A percentile compares a stretch with the other conserved stretches of the same genome.
phyloP scores from a whole-genome alignment of 2,113 vertebrate genomes.

The Malaclemys terrapin region DNA sequence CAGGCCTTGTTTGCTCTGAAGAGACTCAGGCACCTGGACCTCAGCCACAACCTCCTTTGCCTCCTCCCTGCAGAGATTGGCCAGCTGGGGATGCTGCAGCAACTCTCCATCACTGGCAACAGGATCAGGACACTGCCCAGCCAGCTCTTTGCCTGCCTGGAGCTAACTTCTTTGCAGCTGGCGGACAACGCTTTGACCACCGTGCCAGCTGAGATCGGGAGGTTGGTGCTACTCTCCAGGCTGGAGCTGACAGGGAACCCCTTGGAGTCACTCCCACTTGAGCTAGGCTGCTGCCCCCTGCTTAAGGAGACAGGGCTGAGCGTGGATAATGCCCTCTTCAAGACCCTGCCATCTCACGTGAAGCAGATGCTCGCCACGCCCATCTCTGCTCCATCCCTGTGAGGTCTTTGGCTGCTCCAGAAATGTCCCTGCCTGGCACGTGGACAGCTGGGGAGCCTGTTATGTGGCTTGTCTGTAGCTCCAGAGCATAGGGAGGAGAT shows the following conservation, averaged over 20 bases:
- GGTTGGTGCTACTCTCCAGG: constrained; percentile 65
- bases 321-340: constrained; percentile 79
- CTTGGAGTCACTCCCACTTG: constrained; percentile 77
- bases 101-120: constrained; percentile 80
- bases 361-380: constrained; percentile 61
- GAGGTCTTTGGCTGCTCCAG: not conserved
- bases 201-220: constrained; percentile 64
- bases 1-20: constrained; percentile 78
- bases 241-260: constrained; percentile 81
- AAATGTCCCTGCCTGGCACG: not conserved
- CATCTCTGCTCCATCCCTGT: not conserved
- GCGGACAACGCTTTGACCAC: constrained; percentile 75
- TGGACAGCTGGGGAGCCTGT: not conserved
- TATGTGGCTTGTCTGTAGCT: not conserved
- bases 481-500: not conserved
- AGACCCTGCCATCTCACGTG: constrained; percentile 71
- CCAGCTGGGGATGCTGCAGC: constrained; percentile 70
- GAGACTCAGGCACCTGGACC: constrained; percentile 75
- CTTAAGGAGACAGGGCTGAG: constrained; percentile 77
- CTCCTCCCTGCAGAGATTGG: constrained; percentile 75
- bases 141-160: constrained; percentile 76
- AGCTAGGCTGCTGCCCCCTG: constrained; percentile 75
- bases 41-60: constrained; percentile 79
- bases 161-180: constrained; percentile 75
- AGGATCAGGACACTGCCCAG: constrained; percentile 75